Percentiles rank a stretch among this genome's conserved stretches.
These are phyloP conservation scores for Teleogryllus occipitalis DNA, from an alignment of 1,140 invertebrate genomes.

Conservation along the genomic window DNA sequence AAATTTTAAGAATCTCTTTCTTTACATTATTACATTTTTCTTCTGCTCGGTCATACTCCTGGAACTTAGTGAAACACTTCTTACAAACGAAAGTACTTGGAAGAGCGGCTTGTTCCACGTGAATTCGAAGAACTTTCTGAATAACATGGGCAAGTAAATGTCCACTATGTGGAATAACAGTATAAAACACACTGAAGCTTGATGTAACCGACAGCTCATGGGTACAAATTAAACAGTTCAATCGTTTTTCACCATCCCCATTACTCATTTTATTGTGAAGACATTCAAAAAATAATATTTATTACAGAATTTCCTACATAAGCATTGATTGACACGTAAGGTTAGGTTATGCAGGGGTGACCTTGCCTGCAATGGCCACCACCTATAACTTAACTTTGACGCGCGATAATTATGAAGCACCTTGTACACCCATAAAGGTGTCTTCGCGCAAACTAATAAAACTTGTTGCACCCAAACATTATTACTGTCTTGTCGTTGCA, in stretches of 20 bases:
- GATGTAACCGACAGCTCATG: conserved; percentile 27
- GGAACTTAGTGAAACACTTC: conserved; percentile 33
- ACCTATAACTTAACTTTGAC: neutral
- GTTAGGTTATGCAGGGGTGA: conserved; percentile 21
- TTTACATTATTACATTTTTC: conserved; percentile 31
- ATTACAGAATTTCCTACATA: conserved; percentile 1
- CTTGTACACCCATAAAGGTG: neutral
- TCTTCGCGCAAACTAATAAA: neutral
- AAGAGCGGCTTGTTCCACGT: conserved; percentile 23
- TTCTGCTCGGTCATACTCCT: conserved; percentile 34
- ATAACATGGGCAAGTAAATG: conserved; percentile 31
- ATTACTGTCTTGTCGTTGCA: neutral
- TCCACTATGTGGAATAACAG: conserved; percentile 29
- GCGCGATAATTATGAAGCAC: neutral
- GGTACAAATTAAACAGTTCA: conserved; percentile 32
- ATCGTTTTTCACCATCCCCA: conserved; percentile 16
- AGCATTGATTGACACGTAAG: conserved; percentile 16
- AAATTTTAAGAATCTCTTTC: conserved; percentile 32
- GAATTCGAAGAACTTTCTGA: conserved; percentile 26
- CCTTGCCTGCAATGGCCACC: conserved; percentile 19
- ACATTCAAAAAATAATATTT: neutral
- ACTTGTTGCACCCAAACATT: neutral
- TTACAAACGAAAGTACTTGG: conserved; percentile 30
- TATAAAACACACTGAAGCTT: conserved; percentile 32
- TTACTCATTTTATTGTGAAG: conserved; percentile 18